Base-by-base conservation (phyloP, 2,113 vertebrate genomes). In the Cepphus grylle region DNA sequence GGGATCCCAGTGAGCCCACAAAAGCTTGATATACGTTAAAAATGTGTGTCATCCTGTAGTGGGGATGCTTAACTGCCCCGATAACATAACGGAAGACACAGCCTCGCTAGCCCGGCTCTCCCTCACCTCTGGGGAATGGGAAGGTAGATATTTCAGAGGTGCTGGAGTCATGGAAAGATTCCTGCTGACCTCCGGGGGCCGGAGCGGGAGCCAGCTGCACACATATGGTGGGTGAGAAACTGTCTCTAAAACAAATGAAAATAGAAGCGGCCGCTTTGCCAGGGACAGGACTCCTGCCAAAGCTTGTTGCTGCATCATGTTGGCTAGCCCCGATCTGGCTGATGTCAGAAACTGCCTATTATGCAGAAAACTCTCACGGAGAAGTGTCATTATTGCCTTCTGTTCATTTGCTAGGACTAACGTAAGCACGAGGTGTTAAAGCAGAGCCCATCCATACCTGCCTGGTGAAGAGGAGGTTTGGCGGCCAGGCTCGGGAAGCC, bases 221-320 rank as follows among this genome's bases (percentile, higher is more conserved):
- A 67, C 94, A 91, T 83, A 95, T 47, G 93, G 89, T 45, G 66
- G 53, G 89, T 81, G 94, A 95, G 94, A 76, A 95, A 85, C 89
- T 88, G 94, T 94, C 93, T 96, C 83, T 90, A 90, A 97, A 97
- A 82, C 94, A 96, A 97, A 95, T 94, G 94, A 82, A 95, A 95
- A 95, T 70, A 89, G 93, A 87, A 79, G 20, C 1, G 1, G 58
- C 52, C 2, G 18, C 91, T 92, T n/a, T 95, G 96, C 95, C 93
- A 91, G 91, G 86, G 89, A 81, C 81, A 91, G 91, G 88, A 84
- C 86, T 96, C 43, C 94, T 97, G 92, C 96, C 97, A 97, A 70
- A 19, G 81, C 95, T 95, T 93, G 91, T 94, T 97, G 96, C 97
- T 97, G 93, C 93, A 95, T 96, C 94, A 95, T 87, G 84, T 79